Conservation (phyloP, 2,797 vertebrate genomes). For the Botia kubotai region DNA sequence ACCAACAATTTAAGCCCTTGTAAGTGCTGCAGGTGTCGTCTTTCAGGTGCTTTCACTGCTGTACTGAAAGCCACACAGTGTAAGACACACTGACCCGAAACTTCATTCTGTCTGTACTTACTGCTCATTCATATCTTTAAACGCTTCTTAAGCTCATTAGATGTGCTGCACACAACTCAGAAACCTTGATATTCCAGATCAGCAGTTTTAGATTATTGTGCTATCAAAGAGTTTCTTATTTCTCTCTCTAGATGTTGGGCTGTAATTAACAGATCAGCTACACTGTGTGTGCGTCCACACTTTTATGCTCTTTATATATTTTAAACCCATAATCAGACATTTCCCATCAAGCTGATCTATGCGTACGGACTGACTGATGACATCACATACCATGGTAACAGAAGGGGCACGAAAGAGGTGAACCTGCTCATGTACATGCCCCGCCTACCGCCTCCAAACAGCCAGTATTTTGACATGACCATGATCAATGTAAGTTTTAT, state of each 20-base stretch:
- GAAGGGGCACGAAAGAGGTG: slow-evolving; percentile 76
- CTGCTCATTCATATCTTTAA: not conserved
- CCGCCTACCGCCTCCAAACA: slow-evolving; percentile 20
- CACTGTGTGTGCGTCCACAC: not conserved
- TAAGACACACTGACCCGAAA: not conserved
- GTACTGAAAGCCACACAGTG: not conserved
- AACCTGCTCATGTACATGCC: slow-evolving; percentile 76
- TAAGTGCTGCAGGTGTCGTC: not conserved
- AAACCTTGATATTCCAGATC: not conserved
- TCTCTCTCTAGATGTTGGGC: not conserved
- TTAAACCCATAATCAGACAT: slow-evolving; percentile 62
- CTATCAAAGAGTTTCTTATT: not conserved
- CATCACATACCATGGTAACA: slow-evolving; percentile 64
- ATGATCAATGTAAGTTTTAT: slow-evolving; percentile 74
- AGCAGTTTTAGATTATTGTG: not conserved
- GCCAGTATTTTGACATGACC: slow-evolving; percentile 67
- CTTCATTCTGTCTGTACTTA: not conserved
- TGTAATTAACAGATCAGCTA: not conserved
- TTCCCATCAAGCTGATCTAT: slow-evolving; percentile 75
- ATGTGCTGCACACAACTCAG: not conserved
- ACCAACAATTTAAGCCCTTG: not conserved
- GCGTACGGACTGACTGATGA: slow-evolving; percentile 77
- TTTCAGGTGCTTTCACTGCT: slow-evolving; percentile 3
- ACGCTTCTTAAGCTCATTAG: not conserved
- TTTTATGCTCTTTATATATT: not conserved